A percentile compares a stretch with the other conserved stretches of the same genome.
These are phyloP conservation scores for Strongylocentrotus purpuratus DNA, from an alignment of 35 echinoderm and acorn worm species.

Conservation along the genomic window DNA sequence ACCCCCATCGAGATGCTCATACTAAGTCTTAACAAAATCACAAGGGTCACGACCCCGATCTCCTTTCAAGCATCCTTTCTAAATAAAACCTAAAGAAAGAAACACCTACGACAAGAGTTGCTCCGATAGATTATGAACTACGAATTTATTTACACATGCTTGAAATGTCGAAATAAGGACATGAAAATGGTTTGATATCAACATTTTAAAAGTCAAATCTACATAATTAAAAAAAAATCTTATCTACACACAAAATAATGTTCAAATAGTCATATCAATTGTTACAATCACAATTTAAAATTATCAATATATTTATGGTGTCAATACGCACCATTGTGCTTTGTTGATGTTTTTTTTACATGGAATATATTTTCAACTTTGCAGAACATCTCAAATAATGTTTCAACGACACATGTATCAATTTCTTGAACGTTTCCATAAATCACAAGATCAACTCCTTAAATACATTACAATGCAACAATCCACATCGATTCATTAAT, in stretches of 20 bases:
- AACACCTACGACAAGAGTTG: background rate
- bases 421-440: background rate
- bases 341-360: background rate
- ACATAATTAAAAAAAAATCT: conserved; percentile 32
- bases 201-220: conserved; percentile 39
- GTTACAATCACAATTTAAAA: conserved; percentile 24
- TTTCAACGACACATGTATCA: background rate
- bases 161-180: conserved; percentile 1
- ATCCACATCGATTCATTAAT: background rate
- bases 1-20: background rate
- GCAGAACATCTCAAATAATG: background rate
- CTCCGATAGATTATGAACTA: conserved; percentile 37
- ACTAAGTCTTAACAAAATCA: background rate
- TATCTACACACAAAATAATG: conserved; percentile 24
- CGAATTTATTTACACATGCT: conserved; percentile 39
- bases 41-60: no score
- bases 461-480: background rate
- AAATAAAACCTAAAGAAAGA: no score
- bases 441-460: background rate
- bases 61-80: no score
- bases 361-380: background rate
- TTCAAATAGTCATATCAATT: background rate
- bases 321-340: background rate
- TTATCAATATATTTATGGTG: background rate
- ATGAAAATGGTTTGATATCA: background rate